A percentile compares a stretch with the other conserved stretches of the same genome.
Evolutionary conservation across 2,888 invertebrate species (phyloP).

Genomic region (Sturmia bella): DNA sequence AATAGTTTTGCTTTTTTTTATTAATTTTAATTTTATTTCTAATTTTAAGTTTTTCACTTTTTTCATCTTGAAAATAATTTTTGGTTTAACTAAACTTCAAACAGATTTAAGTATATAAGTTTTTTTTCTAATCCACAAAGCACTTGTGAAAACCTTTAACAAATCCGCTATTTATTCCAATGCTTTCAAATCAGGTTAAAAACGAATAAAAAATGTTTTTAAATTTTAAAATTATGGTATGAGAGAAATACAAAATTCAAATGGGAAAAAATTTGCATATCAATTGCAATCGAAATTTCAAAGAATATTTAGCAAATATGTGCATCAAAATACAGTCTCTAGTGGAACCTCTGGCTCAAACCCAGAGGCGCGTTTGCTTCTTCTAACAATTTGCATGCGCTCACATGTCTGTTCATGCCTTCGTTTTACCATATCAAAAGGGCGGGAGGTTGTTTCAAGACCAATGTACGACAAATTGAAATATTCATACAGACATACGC

Average conservation of each 20-base stretch:
- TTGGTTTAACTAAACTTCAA: too few relatives aligned
- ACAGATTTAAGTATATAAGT: too few relatives aligned
- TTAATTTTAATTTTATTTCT: too few relatives aligned
- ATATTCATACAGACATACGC: constrained; percentile 70
- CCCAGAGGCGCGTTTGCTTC: background rate
- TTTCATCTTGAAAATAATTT: too few relatives aligned
- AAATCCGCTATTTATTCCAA: constrained; percentile 1
- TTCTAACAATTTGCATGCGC: background rate
- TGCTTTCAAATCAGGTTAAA: background rate
- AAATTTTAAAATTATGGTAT: background rate
- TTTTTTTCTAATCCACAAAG: background rate
- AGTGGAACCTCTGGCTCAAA: background rate
- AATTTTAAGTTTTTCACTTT: too few relatives aligned
- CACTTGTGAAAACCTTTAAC: constrained; percentile 10
- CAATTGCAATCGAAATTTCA: constrained; percentile 21
- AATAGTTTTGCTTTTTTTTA: too few relatives aligned
- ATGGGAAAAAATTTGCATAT: constrained; percentile 43
- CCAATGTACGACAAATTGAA: constrained; percentile 67
- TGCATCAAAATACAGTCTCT: background rate
- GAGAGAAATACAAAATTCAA: background rate
- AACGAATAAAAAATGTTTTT: background rate
- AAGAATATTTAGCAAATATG: constrained; percentile 4
- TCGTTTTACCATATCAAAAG: background rate
- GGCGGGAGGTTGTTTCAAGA: constrained; percentile 10
- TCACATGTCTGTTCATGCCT: background rate